These are phyloP conservation scores for Philonicus albiceps DNA, from an alignment of 2,888 invertebrate species.

Conservation along the genomic window DNA sequence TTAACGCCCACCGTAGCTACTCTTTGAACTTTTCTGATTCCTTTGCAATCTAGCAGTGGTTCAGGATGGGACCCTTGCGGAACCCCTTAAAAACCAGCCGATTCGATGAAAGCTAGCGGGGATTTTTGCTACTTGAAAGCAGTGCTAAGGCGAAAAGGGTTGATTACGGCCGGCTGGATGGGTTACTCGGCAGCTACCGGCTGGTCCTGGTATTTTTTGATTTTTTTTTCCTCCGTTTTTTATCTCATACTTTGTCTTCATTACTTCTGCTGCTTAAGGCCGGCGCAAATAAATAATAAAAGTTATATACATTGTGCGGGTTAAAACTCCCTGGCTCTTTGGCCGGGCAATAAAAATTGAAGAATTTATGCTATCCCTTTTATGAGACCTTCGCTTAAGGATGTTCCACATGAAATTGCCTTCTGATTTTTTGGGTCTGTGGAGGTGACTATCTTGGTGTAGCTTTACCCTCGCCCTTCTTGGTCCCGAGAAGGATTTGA, in stretches of 20 bases:
- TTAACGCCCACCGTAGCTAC: background rate
- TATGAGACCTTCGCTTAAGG: background rate
- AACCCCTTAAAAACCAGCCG: background rate
- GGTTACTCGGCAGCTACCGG: background rate
- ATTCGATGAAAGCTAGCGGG: background rate
- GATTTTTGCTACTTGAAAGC: background rate
- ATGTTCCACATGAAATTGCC: background rate
- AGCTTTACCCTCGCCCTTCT: background rate
- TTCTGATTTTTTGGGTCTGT: background rate
- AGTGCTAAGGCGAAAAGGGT: background rate
- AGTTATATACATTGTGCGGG: background rate
- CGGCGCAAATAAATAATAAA: background rate
- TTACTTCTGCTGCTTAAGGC: background rate
- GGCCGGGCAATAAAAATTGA: background rate
- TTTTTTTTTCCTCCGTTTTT: background rate
- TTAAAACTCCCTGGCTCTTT: background rate
- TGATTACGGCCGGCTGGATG: background rate
- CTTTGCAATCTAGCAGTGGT: background rate
- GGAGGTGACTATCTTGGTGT: background rate
- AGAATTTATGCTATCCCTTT: slow-evolving; percentile 6
- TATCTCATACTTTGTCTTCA: background rate
- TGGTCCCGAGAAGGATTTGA: background rate
- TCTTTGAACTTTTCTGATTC: background rate
- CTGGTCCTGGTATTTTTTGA: background rate
- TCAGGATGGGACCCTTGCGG: background rate